Percentiles rank a stretch among this genome's conserved stretches.
phyloP scores from a whole-genome alignment of 2,797 vertebrate species.

The Crocidura indochinensis region DNA sequence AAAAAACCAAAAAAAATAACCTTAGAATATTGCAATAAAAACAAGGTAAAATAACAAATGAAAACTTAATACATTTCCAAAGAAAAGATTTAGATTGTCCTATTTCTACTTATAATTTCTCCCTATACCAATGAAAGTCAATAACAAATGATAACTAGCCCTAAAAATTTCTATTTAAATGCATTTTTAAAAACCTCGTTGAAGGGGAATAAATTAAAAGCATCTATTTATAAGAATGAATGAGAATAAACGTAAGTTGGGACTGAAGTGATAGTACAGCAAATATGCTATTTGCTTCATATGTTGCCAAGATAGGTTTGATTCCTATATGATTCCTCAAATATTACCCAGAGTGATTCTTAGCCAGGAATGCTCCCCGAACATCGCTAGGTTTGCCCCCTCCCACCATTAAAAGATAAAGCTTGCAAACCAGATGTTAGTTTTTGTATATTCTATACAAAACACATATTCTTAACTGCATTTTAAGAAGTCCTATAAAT shows the following conservation, averaged over 20 bases:
- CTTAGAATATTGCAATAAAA: not conserved
- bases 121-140: not conserved
- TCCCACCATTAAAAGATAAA: not conserved
- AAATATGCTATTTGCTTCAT: no score
- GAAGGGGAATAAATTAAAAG: conserved; percentile 1
- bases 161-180: conserved; percentile 36
- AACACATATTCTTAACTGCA: not conserved
- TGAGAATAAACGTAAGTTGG: not conserved
- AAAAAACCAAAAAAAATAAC: no score
- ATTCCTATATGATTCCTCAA: no score
- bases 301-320: no score
- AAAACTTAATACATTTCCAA: not conserved
- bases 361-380: no score
- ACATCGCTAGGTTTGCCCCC: no score
- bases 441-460: not conserved
- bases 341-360: no score
- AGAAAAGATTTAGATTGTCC: not conserved
- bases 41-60: not conserved
- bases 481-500: conserved; percentile 2
- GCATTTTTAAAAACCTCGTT: not conserved
- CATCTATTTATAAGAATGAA: conserved; percentile 21
- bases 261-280: no score
- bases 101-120: not conserved
- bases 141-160: not conserved
- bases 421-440: not conserved